These are phyloP conservation scores for Melanaphis sacchari DNA, from an alignment of 1,140 invertebrate species.

Conservation along the genomic window DNA sequence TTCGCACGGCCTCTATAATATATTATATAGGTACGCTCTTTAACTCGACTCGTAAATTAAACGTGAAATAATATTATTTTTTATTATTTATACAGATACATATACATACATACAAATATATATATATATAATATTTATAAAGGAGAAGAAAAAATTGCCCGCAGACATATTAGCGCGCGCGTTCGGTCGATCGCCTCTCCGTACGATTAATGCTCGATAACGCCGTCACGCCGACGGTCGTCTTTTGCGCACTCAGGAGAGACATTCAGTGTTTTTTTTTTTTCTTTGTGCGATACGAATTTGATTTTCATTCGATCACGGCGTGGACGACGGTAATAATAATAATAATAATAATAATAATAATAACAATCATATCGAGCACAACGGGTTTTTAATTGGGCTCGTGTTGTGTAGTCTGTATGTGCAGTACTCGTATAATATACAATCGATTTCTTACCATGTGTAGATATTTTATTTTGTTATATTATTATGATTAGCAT, in stretches of 20 bases:
- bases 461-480: background rate
- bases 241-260: background rate
- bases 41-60: constrained; percentile 11
- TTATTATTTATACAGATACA: background rate
- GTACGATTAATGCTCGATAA: background rate
- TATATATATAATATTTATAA: background rate
- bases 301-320: background rate
- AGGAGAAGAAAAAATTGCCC: background rate
- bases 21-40: background rate
- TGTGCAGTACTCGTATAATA: background rate
- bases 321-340: background rate
- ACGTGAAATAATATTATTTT: constrained; percentile 12
- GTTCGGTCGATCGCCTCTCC: background rate
- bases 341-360: background rate
- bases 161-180: background rate
- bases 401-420: background rate
- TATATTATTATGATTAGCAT: background rate
- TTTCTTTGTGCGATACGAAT: background rate
- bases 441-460: background rate
- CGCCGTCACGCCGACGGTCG: constrained; percentile 9
- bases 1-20: background rate
- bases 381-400: constrained; percentile 18
- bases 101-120: too few relatives aligned
- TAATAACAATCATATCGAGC: background rate
- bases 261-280: background rate